Evolutionary conservation across 2,797 vertebrate genomes (phyloP), one percentile per base, ranked within the genome.

Genomic region (Molossus alvarezi): DNA sequence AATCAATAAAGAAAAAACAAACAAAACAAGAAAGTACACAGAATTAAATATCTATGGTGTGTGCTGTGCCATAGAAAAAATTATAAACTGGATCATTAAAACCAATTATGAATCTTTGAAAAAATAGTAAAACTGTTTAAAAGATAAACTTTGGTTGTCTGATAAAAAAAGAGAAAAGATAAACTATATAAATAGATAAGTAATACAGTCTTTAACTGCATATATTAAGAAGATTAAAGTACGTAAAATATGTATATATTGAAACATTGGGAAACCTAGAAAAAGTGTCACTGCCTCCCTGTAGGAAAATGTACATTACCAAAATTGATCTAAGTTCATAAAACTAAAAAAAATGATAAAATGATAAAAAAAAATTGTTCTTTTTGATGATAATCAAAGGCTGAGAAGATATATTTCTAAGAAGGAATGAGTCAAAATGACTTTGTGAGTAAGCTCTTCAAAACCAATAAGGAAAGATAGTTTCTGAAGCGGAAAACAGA

Each of bases 121-220:
- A 95, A 83, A 13, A 82, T 7, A 82, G 77, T 0, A 45, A 65
- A 93, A 65, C 33, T 60, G 4, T 89, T 96, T 41, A 23, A 69
- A 93, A 53, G 27, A 45, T 94, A 41, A 88, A 73, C 9, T 51
- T 64, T 60, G 6, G 17, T 71, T 76, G 13, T 58, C 2, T 73
- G 9, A 73, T 29, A 3, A 89, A 48, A 48, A 33, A 73, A 86
- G 1, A 85, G 18, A 81, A 64, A 94, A 55, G 6, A 41, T 15
- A 75, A 91, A 84, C 48, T 80, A 15, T 62, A 14, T 65, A 11
- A 60, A 29, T 72, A 62, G 21, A 57, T 12, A 87, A 76, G 45
- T 67, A 90, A n/a, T 25, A 84, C 21, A 64, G 11, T 76, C 14
- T 92, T 88, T 88, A 45, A 57, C 5, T 84, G 7, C 3, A 51